Percentiles rank a stretch among this genome's conserved stretches.
phyloP scores from a whole-genome alignment of 2,888 invertebrate genomes.

The Papilio demoleus region DNA sequence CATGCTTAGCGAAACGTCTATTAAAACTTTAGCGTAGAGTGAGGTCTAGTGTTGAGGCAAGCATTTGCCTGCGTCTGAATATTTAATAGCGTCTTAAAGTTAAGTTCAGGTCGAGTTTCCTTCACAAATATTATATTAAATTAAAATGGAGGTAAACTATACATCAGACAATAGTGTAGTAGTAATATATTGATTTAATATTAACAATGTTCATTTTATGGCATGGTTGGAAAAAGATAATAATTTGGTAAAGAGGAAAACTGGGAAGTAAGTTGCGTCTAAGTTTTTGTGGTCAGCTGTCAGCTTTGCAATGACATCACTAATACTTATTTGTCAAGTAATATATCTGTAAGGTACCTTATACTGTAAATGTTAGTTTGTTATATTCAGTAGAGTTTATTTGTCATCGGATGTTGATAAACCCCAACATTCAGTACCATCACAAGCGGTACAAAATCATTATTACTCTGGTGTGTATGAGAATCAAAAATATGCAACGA shows the following conservation, averaged over 20 bases:
- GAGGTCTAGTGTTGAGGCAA: not conserved
- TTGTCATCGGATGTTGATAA: not conserved
- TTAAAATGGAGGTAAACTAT: not conserved
- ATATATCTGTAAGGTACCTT: too few relatives aligned
- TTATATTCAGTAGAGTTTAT: not conserved
- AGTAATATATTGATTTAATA: not conserved
- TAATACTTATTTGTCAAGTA: too few relatives aligned
- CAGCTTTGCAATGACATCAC: too few relatives aligned
- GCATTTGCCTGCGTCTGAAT: not conserved
- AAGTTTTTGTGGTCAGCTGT: too few relatives aligned
- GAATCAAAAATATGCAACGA: not conserved
- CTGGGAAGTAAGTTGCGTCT: too few relatives aligned
- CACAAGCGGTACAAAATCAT: not conserved
- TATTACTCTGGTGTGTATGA: not conserved
- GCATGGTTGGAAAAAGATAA: too few relatives aligned
- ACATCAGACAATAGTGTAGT: not conserved
- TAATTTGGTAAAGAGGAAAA: too few relatives aligned
- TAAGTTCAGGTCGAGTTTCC: not conserved
- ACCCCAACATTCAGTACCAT: not conserved
- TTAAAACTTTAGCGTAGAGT: not conserved
- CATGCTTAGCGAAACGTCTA: slow-evolving; percentile 1
- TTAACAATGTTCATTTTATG: not conserved
- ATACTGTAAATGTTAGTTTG: not conserved
- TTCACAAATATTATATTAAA: not conserved
- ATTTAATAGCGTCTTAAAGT: slow-evolving; percentile 15